Percentiles rank a stretch among this genome's conserved stretches.
Evolutionary conservation across 2,888 invertebrate species (phyloP).

Genomic region (Allolobophora icterica): DNA sequence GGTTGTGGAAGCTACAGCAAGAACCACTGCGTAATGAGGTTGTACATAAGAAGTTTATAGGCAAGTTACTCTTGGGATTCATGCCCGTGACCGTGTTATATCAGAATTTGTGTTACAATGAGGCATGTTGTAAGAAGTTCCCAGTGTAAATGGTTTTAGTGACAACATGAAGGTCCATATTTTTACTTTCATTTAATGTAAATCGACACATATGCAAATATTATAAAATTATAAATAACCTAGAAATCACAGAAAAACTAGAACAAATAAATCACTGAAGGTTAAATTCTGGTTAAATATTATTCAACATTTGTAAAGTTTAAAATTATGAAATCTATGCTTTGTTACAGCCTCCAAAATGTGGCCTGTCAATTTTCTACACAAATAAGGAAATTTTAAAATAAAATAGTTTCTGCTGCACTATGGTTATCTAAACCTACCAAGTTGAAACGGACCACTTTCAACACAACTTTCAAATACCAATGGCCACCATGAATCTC

Average conservation of each 20-base stretch:
- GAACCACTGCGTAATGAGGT: too few relatives aligned
- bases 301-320: conserved; percentile 1
- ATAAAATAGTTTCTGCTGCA: background rate
- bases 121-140: too few relatives aligned
- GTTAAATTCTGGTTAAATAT: background rate
- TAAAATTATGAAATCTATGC: background rate
- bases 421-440: too few relatives aligned
- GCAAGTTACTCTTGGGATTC: too few relatives aligned
- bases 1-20: too few relatives aligned
- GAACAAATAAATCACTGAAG: background rate
- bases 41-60: too few relatives aligned
- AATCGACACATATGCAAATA: background rate
- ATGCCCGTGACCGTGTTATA: too few relatives aligned
- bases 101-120: too few relatives aligned
- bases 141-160: background rate
- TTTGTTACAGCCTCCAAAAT: background rate
- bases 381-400: background rate
- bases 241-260: background rate
- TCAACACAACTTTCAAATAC: too few relatives aligned
- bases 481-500: too few relatives aligned
- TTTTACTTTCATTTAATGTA: background rate
- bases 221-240: too few relatives aligned
- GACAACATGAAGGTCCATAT: background rate
- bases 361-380: background rate
- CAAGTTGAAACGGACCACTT: too few relatives aligned